Evolutionary conservation across 2,113 vertebrate species (phyloP).

Genomic region (Heterochromis multidens): DNA sequence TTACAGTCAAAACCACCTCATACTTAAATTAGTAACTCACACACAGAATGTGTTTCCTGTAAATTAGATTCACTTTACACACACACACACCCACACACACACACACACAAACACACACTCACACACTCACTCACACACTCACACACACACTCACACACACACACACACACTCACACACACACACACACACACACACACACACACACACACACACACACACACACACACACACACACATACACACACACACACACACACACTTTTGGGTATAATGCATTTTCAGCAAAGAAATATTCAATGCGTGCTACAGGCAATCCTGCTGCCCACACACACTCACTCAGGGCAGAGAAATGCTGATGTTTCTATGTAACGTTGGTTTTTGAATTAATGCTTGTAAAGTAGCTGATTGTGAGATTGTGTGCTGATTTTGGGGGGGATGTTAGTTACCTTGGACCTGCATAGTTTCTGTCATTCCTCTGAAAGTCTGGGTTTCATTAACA

Average conservation of each 20-base stretch:
- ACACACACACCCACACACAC: not conserved
- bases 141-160: too few species aligned
- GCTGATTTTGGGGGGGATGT: not conserved
- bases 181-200: too few species aligned
- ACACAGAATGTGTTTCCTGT: not conserved
- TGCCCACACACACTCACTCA: not conserved
- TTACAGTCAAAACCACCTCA: not conserved
- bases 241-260: not conserved
- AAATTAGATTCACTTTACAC: slow-evolving; percentile 13
- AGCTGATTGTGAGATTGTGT: not conserved
- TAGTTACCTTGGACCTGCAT: slow-evolving; percentile 20
- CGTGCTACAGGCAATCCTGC: not conserved
- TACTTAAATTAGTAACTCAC: slow-evolving; percentile 39
- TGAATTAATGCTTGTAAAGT: not conserved
- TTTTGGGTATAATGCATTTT: slow-evolving; percentile 9
- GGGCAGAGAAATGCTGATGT: not conserved
- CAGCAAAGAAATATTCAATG: not conserved
- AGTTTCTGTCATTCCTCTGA: slow-evolving; percentile 33
- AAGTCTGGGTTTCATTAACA: slow-evolving; percentile 70
- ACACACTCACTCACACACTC: too few species aligned
- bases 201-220: too few species aligned
- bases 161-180: too few species aligned
- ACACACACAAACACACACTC: too few species aligned
- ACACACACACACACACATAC: not conserved
- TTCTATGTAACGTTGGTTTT: not conserved